phyloP scores from a whole-genome alignment of 1,140 invertebrate genomes.

The Pogonomyrmex californicus region DNA sequence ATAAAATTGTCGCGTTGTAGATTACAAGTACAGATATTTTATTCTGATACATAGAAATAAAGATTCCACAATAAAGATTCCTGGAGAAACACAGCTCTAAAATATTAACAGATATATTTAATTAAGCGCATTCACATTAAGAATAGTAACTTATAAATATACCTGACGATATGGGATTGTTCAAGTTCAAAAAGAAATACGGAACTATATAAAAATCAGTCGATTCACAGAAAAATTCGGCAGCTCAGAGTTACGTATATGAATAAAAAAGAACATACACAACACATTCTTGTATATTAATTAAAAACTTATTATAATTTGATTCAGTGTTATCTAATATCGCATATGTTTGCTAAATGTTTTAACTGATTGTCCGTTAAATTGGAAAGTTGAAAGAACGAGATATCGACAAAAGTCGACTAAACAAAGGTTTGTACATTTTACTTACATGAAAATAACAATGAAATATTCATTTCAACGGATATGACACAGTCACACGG shows the following conservation, averaged over 20 bases:
- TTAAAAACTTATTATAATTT: constrained; percentile 25
- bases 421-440: constrained; percentile 4
- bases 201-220: constrained; percentile 33
- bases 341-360: not conserved
- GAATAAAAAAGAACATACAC: not conserved
- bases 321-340: not conserved
- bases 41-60: constrained; percentile 7
- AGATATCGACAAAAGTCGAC: not conserved
- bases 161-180: constrained; percentile 17
- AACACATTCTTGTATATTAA: constrained; percentile 15
- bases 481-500: not conserved
- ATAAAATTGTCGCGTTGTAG: not conserved
- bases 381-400: constrained; percentile 13
- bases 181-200: not conserved
- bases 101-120: constrained; percentile 23
- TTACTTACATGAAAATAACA: constrained; percentile 14
- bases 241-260: not conserved
- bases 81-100: constrained; percentile 9
- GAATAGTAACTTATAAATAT: constrained; percentile 39
- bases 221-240: constrained; percentile 3
- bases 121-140: not conserved
- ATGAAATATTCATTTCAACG: constrained; percentile 18
- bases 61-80: constrained; percentile 3
- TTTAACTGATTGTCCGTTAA: constrained; percentile 1
- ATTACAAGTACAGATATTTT: constrained; percentile 30